These are phyloP conservation scores for Byasa hedistus DNA, from an alignment of 2,888 invertebrate genomes.

Conservation along the genomic window DNA sequence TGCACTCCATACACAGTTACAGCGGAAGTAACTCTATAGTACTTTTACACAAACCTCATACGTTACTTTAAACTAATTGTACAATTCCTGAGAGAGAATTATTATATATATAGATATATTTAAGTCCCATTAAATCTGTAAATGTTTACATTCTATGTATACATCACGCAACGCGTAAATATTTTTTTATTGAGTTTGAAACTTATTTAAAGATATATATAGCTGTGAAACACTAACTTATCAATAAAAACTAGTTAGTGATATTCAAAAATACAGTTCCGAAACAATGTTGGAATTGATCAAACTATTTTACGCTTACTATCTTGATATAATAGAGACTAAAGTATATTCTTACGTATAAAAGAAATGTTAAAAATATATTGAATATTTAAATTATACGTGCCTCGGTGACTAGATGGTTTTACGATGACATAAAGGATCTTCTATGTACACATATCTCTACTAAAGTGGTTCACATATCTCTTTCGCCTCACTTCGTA, in stretches of 20 bases:
- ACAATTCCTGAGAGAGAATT: constrained; percentile 69
- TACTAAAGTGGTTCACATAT: constrained; percentile 13
- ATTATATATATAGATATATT: constrained; percentile 37
- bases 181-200: constrained; percentile 56
- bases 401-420: constrained; percentile 60
- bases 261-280: constrained; percentile 51
- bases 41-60: constrained; percentile 13
- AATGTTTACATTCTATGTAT: constrained; percentile 20
- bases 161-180: constrained; percentile 43
- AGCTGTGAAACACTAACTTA: constrained; percentile 34
- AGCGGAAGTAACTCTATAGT: not conserved
- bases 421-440: constrained; percentile 3
- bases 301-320: constrained; percentile 75
- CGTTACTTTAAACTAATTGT: constrained; percentile 38
- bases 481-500: constrained; percentile 1
- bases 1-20: constrained; percentile 9
- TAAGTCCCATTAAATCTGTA: constrained; percentile 46
- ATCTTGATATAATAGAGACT: constrained; percentile 70
- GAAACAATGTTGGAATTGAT: constrained; percentile 57
- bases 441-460: constrained; percentile 22
- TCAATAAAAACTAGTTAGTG: constrained; percentile 45
- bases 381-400: constrained; percentile 56
- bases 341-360: constrained; percentile 65
- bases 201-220: constrained; percentile 26
- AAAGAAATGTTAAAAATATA: constrained; percentile 58